Evolutionary conservation across 1,140 invertebrate species (phyloP).

Genomic region (Philotrypesis tridentata): DNA sequence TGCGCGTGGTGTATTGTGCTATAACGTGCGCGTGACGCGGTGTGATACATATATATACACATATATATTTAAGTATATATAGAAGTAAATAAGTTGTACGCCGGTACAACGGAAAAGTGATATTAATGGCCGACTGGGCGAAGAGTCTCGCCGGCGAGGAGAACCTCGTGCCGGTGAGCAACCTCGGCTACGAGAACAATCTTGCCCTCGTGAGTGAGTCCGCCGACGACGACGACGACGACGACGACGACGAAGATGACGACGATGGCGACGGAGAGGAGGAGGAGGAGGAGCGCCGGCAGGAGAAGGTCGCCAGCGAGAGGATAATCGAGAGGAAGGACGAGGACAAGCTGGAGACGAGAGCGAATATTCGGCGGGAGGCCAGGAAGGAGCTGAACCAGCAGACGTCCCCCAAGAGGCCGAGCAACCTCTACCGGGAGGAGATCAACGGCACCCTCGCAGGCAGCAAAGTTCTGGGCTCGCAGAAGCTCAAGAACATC

Average conservation of each 20-base stretch:
- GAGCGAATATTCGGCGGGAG: conserved; percentile 58
- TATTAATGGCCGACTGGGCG: neutral
- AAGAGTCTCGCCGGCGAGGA: conserved; percentile 46
- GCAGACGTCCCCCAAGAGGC: conserved; percentile 53
- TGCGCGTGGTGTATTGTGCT: too few relatives aligned
- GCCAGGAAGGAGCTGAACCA: conserved; percentile 57
- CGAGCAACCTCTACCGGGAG: conserved; percentile 58
- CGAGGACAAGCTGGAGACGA: conserved; percentile 49
- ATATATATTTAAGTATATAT: too few relatives aligned
- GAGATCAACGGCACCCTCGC: neutral
- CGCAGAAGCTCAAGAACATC: conserved; percentile 55
- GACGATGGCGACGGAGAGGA: conserved; percentile 11
- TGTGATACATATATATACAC: too few relatives aligned
- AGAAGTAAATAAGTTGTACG: too few relatives aligned
- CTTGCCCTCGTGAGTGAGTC: conserved; percentile 28
- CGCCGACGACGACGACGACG: neutral
- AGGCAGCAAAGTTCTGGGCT: conserved; percentile 7
- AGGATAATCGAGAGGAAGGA: conserved; percentile 36
- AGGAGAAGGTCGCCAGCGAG: too few relatives aligned
- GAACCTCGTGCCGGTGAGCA: conserved; percentile 47
- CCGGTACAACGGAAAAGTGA: neutral
- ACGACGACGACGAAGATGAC: conserved; percentile 18
- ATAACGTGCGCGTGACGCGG: neutral
- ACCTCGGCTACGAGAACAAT: conserved; percentile 48
- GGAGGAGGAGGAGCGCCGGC: too few relatives aligned